Percentiles rank a stretch among this genome's conserved stretches.
Evolutionary conservation across 2,797 vertebrate genomes (phyloP).

Genomic region (Cynopterus sphinx): DNA sequence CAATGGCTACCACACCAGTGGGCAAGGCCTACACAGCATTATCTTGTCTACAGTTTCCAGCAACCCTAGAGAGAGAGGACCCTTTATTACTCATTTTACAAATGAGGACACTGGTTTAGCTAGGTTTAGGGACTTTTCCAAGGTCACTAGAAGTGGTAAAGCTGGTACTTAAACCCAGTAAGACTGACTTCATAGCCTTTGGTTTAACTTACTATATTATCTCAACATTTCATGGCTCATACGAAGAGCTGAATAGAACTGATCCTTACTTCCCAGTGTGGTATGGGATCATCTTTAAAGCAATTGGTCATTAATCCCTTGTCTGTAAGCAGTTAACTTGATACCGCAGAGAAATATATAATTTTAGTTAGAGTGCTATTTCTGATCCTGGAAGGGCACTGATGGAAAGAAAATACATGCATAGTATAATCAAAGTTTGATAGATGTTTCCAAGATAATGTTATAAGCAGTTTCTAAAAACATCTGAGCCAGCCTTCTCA

Average conservation of each 20-base stretch:
- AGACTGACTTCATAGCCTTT: background rate
- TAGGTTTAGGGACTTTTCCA: background rate
- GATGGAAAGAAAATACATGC: background rate
- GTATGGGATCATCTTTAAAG: background rate
- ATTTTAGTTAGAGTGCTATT: background rate
- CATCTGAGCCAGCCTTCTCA: background rate
- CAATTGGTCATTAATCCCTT: background rate
- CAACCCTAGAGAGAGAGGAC: background rate
- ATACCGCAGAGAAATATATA: background rate
- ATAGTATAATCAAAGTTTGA: background rate
- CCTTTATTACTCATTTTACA: background rate
- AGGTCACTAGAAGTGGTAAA: background rate
- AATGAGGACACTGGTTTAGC: background rate
- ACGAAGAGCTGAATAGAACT: background rate
- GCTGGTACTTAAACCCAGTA: background rate
- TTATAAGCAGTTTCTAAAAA: background rate
- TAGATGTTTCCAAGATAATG: background rate
- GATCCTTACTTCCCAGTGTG: background rate
- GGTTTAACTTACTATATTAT: background rate
- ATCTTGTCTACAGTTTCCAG: background rate
- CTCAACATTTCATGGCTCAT: background rate
- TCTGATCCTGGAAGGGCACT: background rate
- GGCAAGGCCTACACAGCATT: background rate
- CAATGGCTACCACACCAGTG: background rate
- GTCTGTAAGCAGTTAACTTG: background rate